phyloP scores from a whole-genome alignment of 2,113 vertebrate species.

The Microcebus ravelobensis region DNA sequence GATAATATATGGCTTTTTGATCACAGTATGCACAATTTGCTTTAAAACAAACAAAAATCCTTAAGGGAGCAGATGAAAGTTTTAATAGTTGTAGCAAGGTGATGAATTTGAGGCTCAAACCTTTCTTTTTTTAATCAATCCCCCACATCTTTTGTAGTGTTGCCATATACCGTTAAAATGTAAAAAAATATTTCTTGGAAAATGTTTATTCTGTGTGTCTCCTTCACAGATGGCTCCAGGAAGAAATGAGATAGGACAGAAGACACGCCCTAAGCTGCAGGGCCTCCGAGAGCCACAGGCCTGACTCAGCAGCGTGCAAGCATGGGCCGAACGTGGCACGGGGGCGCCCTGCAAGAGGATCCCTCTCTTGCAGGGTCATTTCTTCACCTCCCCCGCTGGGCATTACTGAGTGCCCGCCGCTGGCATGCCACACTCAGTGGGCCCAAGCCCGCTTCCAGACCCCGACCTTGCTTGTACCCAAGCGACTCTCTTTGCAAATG shows the following conservation, averaged over 20 bases:
- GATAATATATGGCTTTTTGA: not conserved
- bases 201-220: not conserved
- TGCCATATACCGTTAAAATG: not conserved
- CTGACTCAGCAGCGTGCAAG: conserved; percentile 31
- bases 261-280: not conserved
- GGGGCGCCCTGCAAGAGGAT: not conserved
- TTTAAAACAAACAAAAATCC: not conserved
- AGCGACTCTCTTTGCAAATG: not conserved
- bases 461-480: not conserved
- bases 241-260: no score
- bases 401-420: not conserved
- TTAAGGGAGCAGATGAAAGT: not conserved
- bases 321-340: not conserved
- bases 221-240: no score
- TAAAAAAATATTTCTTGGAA: not conserved
- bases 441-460: not conserved
- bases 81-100: not conserved
- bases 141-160: not conserved
- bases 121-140: not conserved
- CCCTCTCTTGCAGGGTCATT: not conserved
- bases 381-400: not conserved
- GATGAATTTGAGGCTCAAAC: not conserved
- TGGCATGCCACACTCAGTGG: no score
- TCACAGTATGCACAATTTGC: not conserved
- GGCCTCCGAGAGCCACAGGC: not conserved